A percentile compares a stretch with the other conserved stretches of the same genome.
Evolutionary conservation across 1,140 invertebrate genomes (phyloP).

Genomic region (Oryctes rhinoceros): DNA sequence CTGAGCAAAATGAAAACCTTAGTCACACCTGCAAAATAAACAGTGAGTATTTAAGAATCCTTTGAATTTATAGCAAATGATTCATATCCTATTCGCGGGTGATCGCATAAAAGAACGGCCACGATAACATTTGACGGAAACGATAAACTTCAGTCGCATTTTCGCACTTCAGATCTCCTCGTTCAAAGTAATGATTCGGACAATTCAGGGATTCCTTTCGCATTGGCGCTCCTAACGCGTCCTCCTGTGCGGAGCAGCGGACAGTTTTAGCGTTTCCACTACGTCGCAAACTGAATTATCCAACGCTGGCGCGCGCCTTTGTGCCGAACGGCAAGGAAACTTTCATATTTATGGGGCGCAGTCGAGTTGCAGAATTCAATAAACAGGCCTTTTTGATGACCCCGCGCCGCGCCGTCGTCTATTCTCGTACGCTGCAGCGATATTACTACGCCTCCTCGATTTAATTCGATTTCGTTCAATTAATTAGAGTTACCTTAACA

Average conservation of each 20-base stretch:
- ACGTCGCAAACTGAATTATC: neutral
- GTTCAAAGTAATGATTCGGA: neutral
- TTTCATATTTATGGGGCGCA: neutral
- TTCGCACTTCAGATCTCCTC: neutral
- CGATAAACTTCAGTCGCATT: neutral
- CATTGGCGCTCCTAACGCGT: neutral
- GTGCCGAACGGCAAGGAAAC: neutral
- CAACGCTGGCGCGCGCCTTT: neutral
- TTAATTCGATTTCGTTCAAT: conserved; percentile 5
- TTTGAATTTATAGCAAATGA: neutral
- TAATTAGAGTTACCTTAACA: neutral
- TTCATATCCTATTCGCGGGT: neutral
- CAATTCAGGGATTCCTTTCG: neutral
- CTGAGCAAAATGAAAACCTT: no score
- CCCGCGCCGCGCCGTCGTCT: neutral
- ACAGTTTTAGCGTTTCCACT: neutral
- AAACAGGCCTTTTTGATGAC: neutral
- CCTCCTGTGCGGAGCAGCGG: neutral
- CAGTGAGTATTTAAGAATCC: no score
- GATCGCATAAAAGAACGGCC: neutral
- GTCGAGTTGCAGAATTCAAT: conserved; percentile 4
- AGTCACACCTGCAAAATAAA: no score
- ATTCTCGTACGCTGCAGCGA: no score
- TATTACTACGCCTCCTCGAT: neutral
- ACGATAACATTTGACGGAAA: neutral